Conservation (phyloP, 2,113 vertebrate genomes). For the Hydrolagus affinis region DNA sequence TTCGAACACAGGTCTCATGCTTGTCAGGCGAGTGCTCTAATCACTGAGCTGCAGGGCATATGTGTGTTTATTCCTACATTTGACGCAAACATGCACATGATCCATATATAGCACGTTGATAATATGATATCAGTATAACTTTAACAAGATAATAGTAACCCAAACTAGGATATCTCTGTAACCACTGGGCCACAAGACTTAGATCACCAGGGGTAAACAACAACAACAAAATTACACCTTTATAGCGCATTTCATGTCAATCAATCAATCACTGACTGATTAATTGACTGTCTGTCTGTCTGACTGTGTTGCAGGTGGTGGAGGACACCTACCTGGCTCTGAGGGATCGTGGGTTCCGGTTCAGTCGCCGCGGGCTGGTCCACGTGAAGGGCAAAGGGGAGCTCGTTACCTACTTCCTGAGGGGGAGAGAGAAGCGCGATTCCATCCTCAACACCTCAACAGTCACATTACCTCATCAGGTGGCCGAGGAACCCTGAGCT, state of each 20-base stretch:
- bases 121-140: no score
- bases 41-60: no score
- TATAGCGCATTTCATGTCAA: neutral
- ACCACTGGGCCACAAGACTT: neutral
- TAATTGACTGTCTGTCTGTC: no score
- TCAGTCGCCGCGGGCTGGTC: conserved; percentile 80
- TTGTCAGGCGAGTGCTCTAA: no score
- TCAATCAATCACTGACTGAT: neutral
- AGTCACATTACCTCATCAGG: conserved; percentile 84
- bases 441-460: conserved; percentile 72
- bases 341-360: conserved; percentile 84
- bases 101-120: no score
- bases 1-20: no score
- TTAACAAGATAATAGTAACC: no score
- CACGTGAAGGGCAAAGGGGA: conserved; percentile 92
- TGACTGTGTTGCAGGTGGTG: conserved; percentile 78
- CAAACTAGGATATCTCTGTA: no score
- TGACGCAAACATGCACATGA: no score
- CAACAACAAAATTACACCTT: no score
- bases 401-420: conserved; percentile 86
- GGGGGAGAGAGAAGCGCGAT: conserved; percentile 81
- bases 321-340: conserved; percentile 86
- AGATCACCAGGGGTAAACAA: no score
- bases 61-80: no score
- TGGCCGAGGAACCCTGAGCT: conserved; percentile 82